These are phyloP conservation scores for Abrostola tripartita DNA, from an alignment of 2,888 invertebrate genomes.

Conservation along the genomic window DNA sequence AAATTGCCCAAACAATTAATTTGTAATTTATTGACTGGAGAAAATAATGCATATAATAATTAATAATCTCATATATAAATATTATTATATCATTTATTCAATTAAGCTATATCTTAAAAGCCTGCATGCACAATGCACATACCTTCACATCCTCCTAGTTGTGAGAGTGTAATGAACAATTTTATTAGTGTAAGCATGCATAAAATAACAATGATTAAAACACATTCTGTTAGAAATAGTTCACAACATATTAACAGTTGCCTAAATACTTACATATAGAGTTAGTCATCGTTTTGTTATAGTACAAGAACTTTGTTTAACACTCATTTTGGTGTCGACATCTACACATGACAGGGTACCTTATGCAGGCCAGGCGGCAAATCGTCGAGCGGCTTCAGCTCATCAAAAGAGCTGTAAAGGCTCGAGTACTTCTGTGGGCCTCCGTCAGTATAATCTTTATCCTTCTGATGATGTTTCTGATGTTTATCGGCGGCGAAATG, in stretches of 20 bases:
- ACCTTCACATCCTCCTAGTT: conserved; percentile 54
- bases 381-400: conserved; percentile 79
- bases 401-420: conserved; percentile 83
- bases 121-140: conserved; percentile 51
- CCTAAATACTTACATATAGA: conserved; percentile 45
- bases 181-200: conserved; percentile 66
- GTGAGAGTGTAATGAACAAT: conserved; percentile 50
- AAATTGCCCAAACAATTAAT: conserved; percentile 9
- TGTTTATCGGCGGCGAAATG: conserved; percentile 80
- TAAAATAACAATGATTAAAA: conserved; percentile 42
- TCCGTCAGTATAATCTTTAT: conserved; percentile 66
- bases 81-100: conserved; percentile 15
- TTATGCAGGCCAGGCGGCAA: conserved; percentile 78
- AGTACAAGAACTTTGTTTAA: conserved; percentile 50
- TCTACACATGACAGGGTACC: conserved; percentile 75
- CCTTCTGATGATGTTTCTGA: conserved; percentile 64
- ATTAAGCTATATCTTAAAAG: conserved; percentile 37
- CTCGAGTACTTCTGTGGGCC: conserved; percentile 79
- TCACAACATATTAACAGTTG: conserved; percentile 47
- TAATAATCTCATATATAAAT: conserved; percentile 14
- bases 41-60: conserved; percentile 35
- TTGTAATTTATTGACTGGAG: conserved; percentile 24
- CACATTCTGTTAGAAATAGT: conserved; percentile 44
- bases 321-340: conserved; percentile 54
- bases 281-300: conserved; percentile 59